Conservation (phyloP, 2,113 vertebrate genomes). For the Paradisaea rubra region DNA sequence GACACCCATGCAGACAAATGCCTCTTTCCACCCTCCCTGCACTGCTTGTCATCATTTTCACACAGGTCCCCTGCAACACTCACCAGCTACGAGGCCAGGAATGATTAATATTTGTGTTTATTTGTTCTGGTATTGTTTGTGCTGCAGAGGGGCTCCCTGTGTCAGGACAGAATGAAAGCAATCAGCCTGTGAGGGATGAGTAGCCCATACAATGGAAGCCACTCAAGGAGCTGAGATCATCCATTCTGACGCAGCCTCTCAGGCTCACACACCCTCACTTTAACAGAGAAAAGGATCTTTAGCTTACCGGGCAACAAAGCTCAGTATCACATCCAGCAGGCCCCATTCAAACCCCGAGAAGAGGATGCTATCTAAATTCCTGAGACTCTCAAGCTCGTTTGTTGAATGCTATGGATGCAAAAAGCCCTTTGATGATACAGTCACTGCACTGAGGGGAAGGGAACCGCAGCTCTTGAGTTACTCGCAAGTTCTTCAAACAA, state of each 20-base stretch:
- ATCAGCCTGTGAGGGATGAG: background rate
- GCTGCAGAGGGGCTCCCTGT: background rate
- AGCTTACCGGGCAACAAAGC: background rate
- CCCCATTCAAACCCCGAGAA: background rate
- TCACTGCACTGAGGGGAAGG: background rate
- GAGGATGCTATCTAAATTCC: conserved; percentile 7
- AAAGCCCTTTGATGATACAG: background rate
- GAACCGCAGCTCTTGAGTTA: background rate
- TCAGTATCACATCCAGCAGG: background rate
- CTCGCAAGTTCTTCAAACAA: background rate
- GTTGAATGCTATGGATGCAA: background rate
- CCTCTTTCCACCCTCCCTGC: background rate
- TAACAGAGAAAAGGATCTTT: background rate
- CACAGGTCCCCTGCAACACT: background rate
- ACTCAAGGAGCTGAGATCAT: conserved; percentile 31
- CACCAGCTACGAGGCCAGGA: background rate
- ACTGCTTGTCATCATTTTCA: background rate
- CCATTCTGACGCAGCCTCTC: background rate
- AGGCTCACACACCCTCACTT: background rate
- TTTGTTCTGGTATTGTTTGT: background rate
- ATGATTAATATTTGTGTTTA: background rate
- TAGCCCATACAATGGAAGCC: background rate
- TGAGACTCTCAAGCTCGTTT: background rate
- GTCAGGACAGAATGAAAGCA: background rate
- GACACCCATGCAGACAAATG: background rate